Conservation (phyloP, 2,888 invertebrate species). For the Amiota communis region DNA sequence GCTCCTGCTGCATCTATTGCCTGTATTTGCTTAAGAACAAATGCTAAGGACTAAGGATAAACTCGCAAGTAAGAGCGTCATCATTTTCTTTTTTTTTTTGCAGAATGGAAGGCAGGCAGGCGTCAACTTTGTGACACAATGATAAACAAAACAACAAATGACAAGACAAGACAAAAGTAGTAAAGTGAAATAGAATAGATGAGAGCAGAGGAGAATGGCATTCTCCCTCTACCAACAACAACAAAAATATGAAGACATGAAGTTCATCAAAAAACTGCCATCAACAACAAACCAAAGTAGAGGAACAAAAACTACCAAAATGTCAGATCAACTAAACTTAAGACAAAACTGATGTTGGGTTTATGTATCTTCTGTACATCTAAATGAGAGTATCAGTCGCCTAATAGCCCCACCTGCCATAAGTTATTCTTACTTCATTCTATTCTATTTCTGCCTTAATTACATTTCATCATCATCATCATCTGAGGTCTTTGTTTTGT, state of each 20-base stretch:
- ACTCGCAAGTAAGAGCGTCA: slow-evolving; percentile 21
- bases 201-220: neutral
- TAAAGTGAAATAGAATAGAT: neutral
- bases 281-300: too few relatives aligned
- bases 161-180: neutral
- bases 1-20: neutral
- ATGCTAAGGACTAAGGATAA: neutral
- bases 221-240: neutral
- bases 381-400: neutral
- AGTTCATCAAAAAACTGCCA: slow-evolving; percentile 19
- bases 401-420: neutral
- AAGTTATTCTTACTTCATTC: neutral
- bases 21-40: neutral
- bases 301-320: slow-evolving; percentile 2
- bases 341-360: slow-evolving; percentile 17
- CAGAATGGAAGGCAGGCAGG: slow-evolving; percentile 49
- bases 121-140: slow-evolving; percentile 64
- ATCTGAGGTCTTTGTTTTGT: neutral
- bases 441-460: neutral
- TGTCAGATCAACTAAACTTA: neutral
- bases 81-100: slow-evolving; percentile 46
- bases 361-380: slow-evolving; percentile 1
- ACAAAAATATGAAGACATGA: neutral
- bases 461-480: neutral
- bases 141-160: neutral